phyloP scores from a whole-genome alignment of 1,140 invertebrate species.

The Drosophila miranda region DNA sequence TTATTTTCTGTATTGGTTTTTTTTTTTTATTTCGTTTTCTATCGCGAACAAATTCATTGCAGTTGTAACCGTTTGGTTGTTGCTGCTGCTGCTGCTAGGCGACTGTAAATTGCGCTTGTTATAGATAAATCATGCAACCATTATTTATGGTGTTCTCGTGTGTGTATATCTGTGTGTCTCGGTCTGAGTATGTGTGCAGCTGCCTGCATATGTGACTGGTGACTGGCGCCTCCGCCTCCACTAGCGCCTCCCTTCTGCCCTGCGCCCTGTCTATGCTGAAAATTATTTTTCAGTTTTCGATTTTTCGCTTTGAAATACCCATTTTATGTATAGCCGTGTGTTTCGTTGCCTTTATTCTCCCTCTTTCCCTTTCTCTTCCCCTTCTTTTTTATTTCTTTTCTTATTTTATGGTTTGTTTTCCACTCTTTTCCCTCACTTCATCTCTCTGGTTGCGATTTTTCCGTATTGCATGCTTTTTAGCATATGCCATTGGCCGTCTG shows the following conservation, averaged over 20 bases:
- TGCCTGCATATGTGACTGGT: constrained; percentile 71
- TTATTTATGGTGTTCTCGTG: constrained; percentile 79
- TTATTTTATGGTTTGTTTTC: constrained; percentile 49
- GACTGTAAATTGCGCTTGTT: constrained; percentile 82
- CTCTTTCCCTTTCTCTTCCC: constrained; percentile 5
- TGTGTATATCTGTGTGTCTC: constrained; percentile 35
- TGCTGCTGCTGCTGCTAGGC: constrained; percentile 60
- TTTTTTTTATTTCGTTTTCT: constrained; percentile 72
- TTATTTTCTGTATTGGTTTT: constrained; percentile 8
- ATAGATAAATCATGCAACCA: constrained; percentile 82
- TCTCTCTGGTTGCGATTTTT: constrained; percentile 62
- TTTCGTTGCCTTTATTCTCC: constrained; percentile 54
- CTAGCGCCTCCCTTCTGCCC: background rate
- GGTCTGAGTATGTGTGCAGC: constrained; percentile 65
- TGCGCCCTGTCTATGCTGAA: constrained; percentile 55
- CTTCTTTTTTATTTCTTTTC: constrained; percentile 23
- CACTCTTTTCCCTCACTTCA: constrained; percentile 16
- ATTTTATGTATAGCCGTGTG: constrained; percentile 64
- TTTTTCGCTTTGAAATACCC: constrained; percentile 80
- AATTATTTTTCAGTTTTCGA: constrained; percentile 81
- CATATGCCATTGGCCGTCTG: constrained; percentile 76
- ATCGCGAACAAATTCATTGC: constrained; percentile 77
- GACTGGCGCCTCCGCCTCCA: constrained; percentile 3
- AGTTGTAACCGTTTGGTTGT: constrained; percentile 71
- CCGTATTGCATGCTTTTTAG: constrained; percentile 78